Base-by-base conservation (phyloP, 2,888 invertebrate genomes). In the Alsophila aescularia region DNA sequence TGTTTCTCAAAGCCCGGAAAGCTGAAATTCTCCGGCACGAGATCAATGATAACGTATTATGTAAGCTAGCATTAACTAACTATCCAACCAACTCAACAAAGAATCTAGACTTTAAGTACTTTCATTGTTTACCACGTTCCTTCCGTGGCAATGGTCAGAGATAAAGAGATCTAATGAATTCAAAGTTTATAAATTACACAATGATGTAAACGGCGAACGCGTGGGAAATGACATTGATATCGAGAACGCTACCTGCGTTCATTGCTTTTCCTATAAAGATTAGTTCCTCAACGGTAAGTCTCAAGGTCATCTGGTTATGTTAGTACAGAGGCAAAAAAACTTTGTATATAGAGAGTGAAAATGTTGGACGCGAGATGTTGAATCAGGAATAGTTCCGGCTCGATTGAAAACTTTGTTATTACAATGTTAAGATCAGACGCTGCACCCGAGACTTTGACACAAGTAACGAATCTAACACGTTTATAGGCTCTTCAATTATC, bases 151-250 rank as follows among this genome's bases (percentile, higher is more conserved):
- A 48, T 50, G 24, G 24, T 56, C 54, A 37, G 40, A 60, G 53
- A 58, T 54, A 52, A 52, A 52, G 37, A 51, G 29, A 49, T 52
- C 9, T 52, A 48, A 58, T 54, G 49, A 58, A 58, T 56, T 50
- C 51, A 52, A 35, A 58, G 44, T 52, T 54, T 41, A 52, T 50
- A 52, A 15, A 37, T 27, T 40, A 36, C 24, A 58, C 70, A 69
- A 69, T 69, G 56, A 66, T 52, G 68, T 59, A 69, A 69, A 69
- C 57, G 62, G 53, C 57, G 57, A 61, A 45, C 53, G 68, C 71
- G 73, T 78, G 75, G 66, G 77, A 77, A 74, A 65, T 66, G 72
- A 67, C 77, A 73, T 77, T 79, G 74, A 53, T 6, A 8, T 24
- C 14, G 5, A 39, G 21, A 27, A 29, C 24, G 13, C 12, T 18